phyloP scores from a whole-genome alignment of 1,140 invertebrate genomes.

The Procambarus virginalis region DNA sequence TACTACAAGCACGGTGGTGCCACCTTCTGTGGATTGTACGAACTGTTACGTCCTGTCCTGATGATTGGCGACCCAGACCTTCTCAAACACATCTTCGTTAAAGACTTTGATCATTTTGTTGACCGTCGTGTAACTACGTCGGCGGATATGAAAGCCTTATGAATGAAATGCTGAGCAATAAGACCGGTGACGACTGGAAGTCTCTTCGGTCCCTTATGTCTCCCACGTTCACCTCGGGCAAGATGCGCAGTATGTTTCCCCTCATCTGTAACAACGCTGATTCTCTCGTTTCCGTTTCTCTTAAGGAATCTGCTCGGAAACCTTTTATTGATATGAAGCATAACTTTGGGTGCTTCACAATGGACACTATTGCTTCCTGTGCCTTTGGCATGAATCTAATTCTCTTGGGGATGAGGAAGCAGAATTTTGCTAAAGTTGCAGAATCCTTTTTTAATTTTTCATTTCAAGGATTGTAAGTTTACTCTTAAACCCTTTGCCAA shows the following conservation, averaged over 20 bases:
- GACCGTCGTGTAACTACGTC: conserved; percentile 74
- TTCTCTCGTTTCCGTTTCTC: conserved; percentile 17
- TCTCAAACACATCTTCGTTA: conserved; percentile 75
- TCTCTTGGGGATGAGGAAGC: conserved; percentile 63
- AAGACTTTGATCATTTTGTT: conserved; percentile 75
- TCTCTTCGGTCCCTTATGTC: conserved; percentile 49
- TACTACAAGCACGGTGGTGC: conserved; percentile 29
- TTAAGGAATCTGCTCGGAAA: conserved; percentile 34
- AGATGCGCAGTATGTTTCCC: conserved; percentile 58
- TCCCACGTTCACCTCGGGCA: conserved; percentile 70
- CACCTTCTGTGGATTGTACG: conserved; percentile 74
- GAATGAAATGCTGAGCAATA: conserved; percentile 46
- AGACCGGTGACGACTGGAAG: conserved; percentile 66
- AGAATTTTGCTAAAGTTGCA: conserved; percentile 58
- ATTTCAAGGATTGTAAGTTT: not conserved
- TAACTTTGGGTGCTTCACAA: conserved; percentile 73
- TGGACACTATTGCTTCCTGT: conserved; percentile 76
- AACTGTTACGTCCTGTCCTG: conserved; percentile 75
- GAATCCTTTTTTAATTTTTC: conserved; percentile 30
- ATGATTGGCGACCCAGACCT: conserved; percentile 79
- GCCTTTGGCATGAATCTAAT: conserved; percentile 74
- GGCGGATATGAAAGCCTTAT: not conserved
- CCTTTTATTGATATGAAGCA: conserved; percentile 64
- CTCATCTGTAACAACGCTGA: conserved; percentile 42
- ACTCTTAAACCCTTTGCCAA: not conserved